phyloP scores from a whole-genome alignment of 2,888 invertebrate genomes.

The Lithophane socia region DNA sequence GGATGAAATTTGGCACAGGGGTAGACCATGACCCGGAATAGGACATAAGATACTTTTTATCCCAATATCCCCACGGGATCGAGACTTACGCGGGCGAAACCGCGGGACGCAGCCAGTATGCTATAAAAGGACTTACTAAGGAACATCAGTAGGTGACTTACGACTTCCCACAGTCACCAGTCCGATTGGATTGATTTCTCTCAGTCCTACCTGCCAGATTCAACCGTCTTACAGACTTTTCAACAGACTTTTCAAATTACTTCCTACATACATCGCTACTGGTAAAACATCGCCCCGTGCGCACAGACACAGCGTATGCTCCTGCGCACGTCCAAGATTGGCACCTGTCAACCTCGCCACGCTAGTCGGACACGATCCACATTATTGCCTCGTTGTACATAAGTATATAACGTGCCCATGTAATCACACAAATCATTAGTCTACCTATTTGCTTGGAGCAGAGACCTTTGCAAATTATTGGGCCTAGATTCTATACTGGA shows the following conservation, averaged over 20 bases:
- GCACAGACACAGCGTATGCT: slow-evolving; percentile 67
- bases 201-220: not conserved
- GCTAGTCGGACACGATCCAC: slow-evolving; percentile 74
- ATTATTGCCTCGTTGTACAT: slow-evolving; percentile 63
- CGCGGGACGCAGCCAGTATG: too few relatives aligned
- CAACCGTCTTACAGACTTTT: not conserved
- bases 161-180: not conserved
- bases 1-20: too few relatives aligned
- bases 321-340: slow-evolving; percentile 85
- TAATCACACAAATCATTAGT: slow-evolving; percentile 61
- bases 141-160: not conserved
- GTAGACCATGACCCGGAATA: too few relatives aligned
- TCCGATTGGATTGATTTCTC: not conserved
- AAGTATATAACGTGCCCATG: slow-evolving; percentile 40
- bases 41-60: too few relatives aligned
- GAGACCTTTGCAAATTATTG: slow-evolving; percentile 45
- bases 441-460: slow-evolving; percentile 9
- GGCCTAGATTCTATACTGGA: not conserved
- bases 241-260: not conserved
- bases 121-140: too few relatives aligned
- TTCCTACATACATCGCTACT: not conserved
- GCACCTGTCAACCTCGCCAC: slow-evolving; percentile 88
- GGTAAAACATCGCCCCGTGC: slow-evolving; percentile 62
- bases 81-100: too few relatives aligned
- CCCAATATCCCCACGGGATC: too few relatives aligned